Conservation (phyloP, 1,140 invertebrate species). For the Eueides isabella region DNA sequence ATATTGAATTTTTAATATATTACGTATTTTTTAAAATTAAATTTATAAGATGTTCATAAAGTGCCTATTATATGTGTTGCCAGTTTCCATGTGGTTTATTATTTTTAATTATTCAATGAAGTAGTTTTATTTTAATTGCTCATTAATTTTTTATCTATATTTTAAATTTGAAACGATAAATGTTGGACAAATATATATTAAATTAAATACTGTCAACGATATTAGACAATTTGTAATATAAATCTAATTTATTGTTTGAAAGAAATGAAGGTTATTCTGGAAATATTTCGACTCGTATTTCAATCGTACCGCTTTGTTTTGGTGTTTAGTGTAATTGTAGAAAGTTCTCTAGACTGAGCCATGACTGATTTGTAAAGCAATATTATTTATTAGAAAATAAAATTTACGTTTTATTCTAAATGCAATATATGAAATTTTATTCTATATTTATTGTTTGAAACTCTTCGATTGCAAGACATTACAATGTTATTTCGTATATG, state of each 20-base stretch:
- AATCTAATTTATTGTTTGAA: neutral
- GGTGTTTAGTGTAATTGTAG: slow-evolving; percentile 45
- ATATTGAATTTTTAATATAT: neutral
- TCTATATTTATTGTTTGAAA: slow-evolving; percentile 28
- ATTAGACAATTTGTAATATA: neutral
- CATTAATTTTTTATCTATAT: neutral
- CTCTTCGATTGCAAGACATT: slow-evolving; percentile 35
- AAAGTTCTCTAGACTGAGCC: slow-evolving; percentile 71
- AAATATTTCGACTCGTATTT: neutral
- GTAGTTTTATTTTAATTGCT: neutral
- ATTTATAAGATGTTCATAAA: slow-evolving; percentile 23
- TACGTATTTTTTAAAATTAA: slow-evolving; percentile 17
- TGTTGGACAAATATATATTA: neutral
- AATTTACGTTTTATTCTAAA: slow-evolving; percentile 45
- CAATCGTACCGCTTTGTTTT: slow-evolving; percentile 23
- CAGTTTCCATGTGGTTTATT: slow-evolving; percentile 2
- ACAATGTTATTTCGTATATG: slow-evolving; percentile 14
- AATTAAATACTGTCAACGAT: neutral
- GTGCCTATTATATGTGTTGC: slow-evolving; percentile 29
- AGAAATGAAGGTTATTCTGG: neutral
- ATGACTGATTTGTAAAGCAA: slow-evolving; percentile 80
- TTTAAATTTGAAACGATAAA: neutral
- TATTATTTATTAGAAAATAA: slow-evolving; percentile 78
- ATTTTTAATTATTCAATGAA: neutral
- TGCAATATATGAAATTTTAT: slow-evolving; percentile 31